These are phyloP conservation scores for Gyrodactylus bullatarudis DNA, from an alignment of 1,140 invertebrate species.

Conservation along the genomic window DNA sequence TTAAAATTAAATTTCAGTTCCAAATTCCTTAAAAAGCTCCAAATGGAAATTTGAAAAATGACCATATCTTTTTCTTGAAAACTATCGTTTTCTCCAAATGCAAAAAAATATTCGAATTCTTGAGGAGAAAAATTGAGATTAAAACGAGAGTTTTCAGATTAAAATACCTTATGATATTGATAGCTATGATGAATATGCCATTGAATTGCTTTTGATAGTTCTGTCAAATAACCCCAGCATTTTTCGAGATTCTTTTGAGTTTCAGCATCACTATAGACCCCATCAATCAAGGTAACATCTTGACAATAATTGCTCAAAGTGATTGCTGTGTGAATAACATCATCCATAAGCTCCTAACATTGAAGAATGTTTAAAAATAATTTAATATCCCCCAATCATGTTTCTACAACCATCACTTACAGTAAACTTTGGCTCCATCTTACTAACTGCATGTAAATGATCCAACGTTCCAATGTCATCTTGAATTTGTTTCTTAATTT, in stretches of 20 bases:
- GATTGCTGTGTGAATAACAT: background rate
- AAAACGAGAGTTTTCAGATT: too few relatives aligned
- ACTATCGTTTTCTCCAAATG: too few relatives aligned
- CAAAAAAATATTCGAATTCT: too few relatives aligned
- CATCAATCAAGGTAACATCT: background rate
- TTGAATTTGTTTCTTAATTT: background rate
- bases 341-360: background rate
- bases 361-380: background rate
- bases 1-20: too few relatives aligned
- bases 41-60: too few relatives aligned
- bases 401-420: background rate
- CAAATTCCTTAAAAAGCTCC: too few relatives aligned
- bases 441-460: background rate
- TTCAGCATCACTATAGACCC: background rate
- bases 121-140: too few relatives aligned
- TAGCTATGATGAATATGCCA: background rate
- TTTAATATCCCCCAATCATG: background rate
- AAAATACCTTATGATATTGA: background rate
- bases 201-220: background rate
- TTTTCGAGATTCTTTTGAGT: background rate
- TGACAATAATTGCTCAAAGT: background rate
- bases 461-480: background rate
- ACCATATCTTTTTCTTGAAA: too few relatives aligned
- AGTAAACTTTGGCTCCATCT: background rate
- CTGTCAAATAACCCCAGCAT: background rate